phyloP scores from a whole-genome alignment of 2,113 vertebrate species.

The Caranx ignobilis region DNA sequence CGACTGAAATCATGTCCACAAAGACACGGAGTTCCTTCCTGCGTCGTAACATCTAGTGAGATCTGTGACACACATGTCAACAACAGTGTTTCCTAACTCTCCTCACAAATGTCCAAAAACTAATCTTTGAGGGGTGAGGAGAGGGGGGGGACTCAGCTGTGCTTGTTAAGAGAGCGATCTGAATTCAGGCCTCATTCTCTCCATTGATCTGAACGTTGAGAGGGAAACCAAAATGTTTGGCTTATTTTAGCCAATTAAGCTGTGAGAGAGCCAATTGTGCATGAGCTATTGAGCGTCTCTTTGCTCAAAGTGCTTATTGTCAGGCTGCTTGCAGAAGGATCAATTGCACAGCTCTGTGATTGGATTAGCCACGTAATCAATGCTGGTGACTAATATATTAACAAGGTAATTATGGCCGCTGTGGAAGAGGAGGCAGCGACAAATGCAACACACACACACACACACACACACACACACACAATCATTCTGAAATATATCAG shows the following conservation, averaged over 20 bases:
- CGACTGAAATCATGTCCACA: too few relatives aligned
- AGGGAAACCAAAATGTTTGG: conserved; percentile 97
- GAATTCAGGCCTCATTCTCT: conserved; percentile 89
- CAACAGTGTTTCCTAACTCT: background rate
- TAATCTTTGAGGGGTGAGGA: background rate
- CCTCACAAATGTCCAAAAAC: background rate
- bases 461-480: conserved; percentile 34
- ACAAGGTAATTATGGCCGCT: conserved; percentile 92
- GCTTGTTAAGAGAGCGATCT: conserved; percentile 90
- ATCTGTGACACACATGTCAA: background rate
- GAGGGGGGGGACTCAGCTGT: conserved; percentile 12
- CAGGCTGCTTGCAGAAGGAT: conserved; percentile 90
- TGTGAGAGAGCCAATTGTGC: conserved; percentile 90
- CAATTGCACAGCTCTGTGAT: conserved; percentile 92
- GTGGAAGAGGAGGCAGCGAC: conserved; percentile 48
- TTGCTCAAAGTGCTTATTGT: conserved; percentile 91
- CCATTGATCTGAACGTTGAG: conserved; percentile 90
- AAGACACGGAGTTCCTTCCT: background rate
- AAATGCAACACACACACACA: conserved; percentile 42
- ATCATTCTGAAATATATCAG: conserved; percentile 39
- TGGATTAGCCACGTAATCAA: conserved; percentile 97
- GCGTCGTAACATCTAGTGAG: background rate
- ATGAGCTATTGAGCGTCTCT: conserved; percentile 90
- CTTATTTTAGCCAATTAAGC: conserved; percentile 97
- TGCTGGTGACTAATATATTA: conserved; percentile 97